Evolutionary conservation across 2,888 invertebrate genomes (phyloP), one percentile per base, ranked within the genome.

Genomic region (Helleia helle): DNA sequence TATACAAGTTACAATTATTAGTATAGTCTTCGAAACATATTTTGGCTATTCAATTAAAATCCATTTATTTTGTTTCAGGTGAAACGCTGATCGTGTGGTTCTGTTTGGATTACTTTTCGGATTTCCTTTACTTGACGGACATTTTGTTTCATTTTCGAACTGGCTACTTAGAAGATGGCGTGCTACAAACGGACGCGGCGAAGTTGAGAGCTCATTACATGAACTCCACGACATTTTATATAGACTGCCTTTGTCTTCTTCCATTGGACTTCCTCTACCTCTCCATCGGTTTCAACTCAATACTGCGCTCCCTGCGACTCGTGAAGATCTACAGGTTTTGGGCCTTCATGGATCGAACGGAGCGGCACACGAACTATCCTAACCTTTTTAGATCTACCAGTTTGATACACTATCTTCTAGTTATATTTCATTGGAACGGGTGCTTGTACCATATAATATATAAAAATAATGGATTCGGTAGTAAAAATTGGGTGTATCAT

Each of bases 361-460:
- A 99, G 81, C 90, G 98, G 51, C 98, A 99, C 74, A 98, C 98
- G 59, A 99, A 98, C 88, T 99, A 97, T 87, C 98, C 98, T 53
- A 99, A 99, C 87, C 89, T 97, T 65, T 96, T 96, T 87, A 91
- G 93, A 69, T 94, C 95, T 62, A 92, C 93, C 62, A 94, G 94
- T 80, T 89, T 95, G 76, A 93, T 95, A 83, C 97, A 97, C 88
- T 97, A 97, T 88, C 90, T 97, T 70, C 88, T 97, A 86, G 97
- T 97, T 86, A 95, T 98, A 84, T 98, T 98, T 87, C 99, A 99
- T 89, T 99, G 98, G 98, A 99, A 99, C 86, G 97, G 97, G 70
- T 99, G 98, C 87, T 89, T 99, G 80, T 97, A 96, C 87, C 95
- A 97, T 88, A 93, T 98, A 76, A 95, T 97, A 74, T 92, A 94